Base-by-base conservation (phyloP, 2,797 vertebrate genomes). In the Salarias fasciatus region DNA sequence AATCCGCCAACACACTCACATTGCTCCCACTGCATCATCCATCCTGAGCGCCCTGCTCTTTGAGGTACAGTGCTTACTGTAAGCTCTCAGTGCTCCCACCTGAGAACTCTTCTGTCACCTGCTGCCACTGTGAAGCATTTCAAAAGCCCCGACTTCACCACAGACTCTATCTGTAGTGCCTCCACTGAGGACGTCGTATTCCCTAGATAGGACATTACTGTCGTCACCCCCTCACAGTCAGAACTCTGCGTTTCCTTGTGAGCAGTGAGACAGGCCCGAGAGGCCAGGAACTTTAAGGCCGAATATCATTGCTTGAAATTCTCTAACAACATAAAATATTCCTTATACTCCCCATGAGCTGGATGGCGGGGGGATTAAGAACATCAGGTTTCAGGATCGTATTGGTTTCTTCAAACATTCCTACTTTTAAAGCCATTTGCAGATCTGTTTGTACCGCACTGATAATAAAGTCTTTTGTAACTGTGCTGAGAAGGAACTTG, bases 91-190 rank as follows among this genome's bases (percentile, higher is more conserved):
- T 18, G 52, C 12, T 56, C 37, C 40, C 47, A 46, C 18, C 69
- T 64, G 47, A 61, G 46, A 47, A 42, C 53, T 35, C 18, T 9
- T 37, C 54, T 62, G 64, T 65, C 75, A 65, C 42, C 57, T 56
- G 29, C 40, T 51, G 48, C 11, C 38, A 15, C 51, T 47, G 33
- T 12, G 29, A n/a, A 24, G 3, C 48, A 65, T 29, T 56, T 65
- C 40, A 63, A 68, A 70, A 49, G 48, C 5, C 52, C 15, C 33
- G 62, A 31, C 63, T 58, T 52, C 38, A 59, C 37, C 13, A 11
- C 38, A 30, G 33, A 38, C 59, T 54, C 50, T 11, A 49, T 38
- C 44, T 59, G 54, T 8, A 37, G 43, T 24, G 14, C 18, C 18
- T 60, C 29, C 42, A n/a, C 37, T 48, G 47, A 59, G 68, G 60